These are phyloP conservation scores for Cardiocondyla obscurior DNA, from an alignment of 1,140 invertebrate genomes.

Conservation along the genomic window DNA sequence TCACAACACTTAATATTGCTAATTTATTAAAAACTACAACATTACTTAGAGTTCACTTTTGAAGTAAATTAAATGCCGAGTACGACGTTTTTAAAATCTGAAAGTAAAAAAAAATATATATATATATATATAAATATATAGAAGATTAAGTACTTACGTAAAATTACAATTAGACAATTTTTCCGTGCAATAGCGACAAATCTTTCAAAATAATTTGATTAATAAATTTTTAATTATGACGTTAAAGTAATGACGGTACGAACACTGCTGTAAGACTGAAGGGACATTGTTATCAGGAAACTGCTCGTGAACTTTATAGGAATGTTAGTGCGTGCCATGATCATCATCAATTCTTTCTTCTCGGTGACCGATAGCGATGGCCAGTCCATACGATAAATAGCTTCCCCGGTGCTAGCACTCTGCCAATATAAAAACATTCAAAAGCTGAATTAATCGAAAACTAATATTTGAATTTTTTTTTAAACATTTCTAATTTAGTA, in stretches of 20 bases:
- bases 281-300: constrained; percentile 26
- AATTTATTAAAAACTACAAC: constrained; percentile 4
- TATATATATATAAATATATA: too few species aligned
- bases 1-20: too few species aligned
- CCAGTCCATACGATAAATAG: constrained; percentile 29
- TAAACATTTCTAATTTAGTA: too few species aligned
- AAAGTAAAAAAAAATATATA: too few species aligned
- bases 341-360: constrained; percentile 8
- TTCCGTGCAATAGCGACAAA: too few species aligned
- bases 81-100: background rate
- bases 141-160: too few species aligned
- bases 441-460: too few species aligned
- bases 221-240: too few species aligned
- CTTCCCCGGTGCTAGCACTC: background rate
- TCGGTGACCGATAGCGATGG: background rate
- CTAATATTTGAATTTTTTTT: too few species aligned
- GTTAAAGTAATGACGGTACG: background rate
- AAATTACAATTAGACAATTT: too few species aligned
- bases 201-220: too few species aligned
- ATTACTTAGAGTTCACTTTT: background rate
- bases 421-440: background rate
- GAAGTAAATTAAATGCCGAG: background rate
- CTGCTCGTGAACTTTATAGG: constrained; percentile 53
- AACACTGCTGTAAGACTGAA: constrained; percentile 30
- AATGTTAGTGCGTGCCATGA: constrained; percentile 42